phyloP scores from a whole-genome alignment of 2,113 vertebrate genomes.

The Calyptomena viridis region DNA sequence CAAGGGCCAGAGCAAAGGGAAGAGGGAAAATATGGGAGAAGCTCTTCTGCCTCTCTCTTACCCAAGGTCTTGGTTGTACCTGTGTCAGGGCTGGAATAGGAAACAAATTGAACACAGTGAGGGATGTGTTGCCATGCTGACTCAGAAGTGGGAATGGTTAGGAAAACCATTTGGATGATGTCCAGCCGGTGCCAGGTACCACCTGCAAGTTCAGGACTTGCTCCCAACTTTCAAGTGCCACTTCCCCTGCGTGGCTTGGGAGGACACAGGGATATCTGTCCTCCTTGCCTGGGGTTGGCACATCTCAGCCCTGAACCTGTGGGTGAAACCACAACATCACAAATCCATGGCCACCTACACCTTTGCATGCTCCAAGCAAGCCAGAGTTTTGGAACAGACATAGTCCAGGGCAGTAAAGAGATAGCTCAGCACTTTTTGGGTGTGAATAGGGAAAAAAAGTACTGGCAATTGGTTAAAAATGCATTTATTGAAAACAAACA shows the following conservation, averaged over 20 bases:
- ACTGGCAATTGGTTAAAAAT: neutral
- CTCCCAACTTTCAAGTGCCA: neutral
- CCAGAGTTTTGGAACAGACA: neutral
- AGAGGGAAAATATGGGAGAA: neutral
- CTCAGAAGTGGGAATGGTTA: neutral
- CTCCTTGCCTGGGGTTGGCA: neutral
- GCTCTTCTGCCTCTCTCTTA: neutral
- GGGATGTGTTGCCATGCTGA: fast-evolving
- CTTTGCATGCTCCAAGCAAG: neutral
- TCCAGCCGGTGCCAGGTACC: neutral
- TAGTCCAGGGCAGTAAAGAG: neutral
- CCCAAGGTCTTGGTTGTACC: neutral
- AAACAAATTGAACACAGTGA: fast-evolving
- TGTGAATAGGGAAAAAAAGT: neutral
- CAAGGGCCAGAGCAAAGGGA: neutral
- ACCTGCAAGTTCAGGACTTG: neutral
- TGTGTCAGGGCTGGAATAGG: neutral
- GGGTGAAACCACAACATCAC: neutral
- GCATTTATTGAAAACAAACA: neutral
- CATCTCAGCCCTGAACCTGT: neutral
- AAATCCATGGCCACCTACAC: neutral
- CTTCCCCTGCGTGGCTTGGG: neutral
- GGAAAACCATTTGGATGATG: neutral
- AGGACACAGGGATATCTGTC: neutral
- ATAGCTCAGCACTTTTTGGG: neutral